A percentile compares a stretch with the other conserved stretches of the same genome.
Evolutionary conservation across 2,797 vertebrate species (phyloP).

Genomic region (Sphaeramia orbicularis): DNA sequence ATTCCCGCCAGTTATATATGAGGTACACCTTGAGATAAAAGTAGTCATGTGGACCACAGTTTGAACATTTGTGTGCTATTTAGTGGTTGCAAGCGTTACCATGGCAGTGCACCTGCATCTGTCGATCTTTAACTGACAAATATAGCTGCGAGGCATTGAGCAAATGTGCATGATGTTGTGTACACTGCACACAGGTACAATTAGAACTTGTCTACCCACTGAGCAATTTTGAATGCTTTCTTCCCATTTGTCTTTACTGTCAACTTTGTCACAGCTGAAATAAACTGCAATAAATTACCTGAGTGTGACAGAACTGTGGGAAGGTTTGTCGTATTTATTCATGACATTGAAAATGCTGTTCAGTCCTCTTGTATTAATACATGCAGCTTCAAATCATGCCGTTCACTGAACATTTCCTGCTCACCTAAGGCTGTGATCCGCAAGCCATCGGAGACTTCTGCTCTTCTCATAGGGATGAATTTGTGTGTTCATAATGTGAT

Average conservation of each 20-base stretch:
- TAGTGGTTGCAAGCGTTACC: slow-evolving; percentile 7
- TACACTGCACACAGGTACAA: slow-evolving; percentile 36
- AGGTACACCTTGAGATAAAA: neutral
- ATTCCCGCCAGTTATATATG: neutral
- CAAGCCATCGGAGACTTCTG: neutral
- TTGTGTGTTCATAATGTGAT: too few species aligned
- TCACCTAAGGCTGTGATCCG: slow-evolving; percentile 2
- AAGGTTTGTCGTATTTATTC: slow-evolving; percentile 15
- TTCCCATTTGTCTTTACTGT: slow-evolving; percentile 21
- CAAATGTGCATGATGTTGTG: slow-evolving; percentile 16
- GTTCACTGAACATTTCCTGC: slow-evolving; percentile 4
- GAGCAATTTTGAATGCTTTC: slow-evolving; percentile 37
- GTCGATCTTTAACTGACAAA: slow-evolving; percentile 45
- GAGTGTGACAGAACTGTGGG: slow-evolving; percentile 8
- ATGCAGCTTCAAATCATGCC: neutral
- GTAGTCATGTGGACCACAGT: neutral
- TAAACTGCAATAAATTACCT: slow-evolving; percentile 4
- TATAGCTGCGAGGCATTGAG: slow-evolving; percentile 31
- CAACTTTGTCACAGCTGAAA: slow-evolving; percentile 12
- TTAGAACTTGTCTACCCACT: slow-evolving; percentile 38
- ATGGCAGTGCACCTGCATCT: slow-evolving; percentile 37
- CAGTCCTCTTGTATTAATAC: neutral
- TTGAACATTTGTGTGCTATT: slow-evolving; percentile 8
- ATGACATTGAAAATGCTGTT: slow-evolving; percentile 6
- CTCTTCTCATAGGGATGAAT: slow-evolving; percentile 8